Evolutionary conservation across 2,113 vertebrate species (phyloP), one percentile per base, ranked within the genome.

Genomic region (Oenanthe oenanthe): DNA sequence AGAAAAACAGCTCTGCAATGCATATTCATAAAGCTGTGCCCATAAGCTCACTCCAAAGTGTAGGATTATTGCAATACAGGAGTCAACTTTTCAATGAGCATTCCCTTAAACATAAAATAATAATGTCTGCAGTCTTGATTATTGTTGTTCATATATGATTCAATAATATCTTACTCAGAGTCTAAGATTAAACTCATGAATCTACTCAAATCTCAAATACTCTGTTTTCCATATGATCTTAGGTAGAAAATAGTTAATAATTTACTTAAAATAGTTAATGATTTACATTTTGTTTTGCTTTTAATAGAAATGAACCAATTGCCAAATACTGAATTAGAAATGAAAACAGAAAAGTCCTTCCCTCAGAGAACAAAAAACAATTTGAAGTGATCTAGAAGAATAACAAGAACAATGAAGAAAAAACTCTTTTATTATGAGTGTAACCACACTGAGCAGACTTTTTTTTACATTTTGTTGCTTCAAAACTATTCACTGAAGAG

Each of bases 31-130:
- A 89, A 92, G 53, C 61, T 26, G 6, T 78, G 77, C 34, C 38
- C 54, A 71, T 82, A 81, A 82, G 16, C 81, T 94, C 16, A 38
- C 20, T 94, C 45, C 63, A 53, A 73, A 93, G 31, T 72, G 62
- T 66, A 45, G 61, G 72, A 84, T 94, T 92, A 89, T 85, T 97
- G 62, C 86, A 50, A 78, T 92, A 57, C 82, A 91, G 48, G 31
- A 87, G 86, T 85, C 80, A 94, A 19, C n/a, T 89, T 96, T 92
- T 95, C 89, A 89, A 34, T 74, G 70, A 89, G 70, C 81, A 95
- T 93, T 86, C 40, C 76, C 80, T 91, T 72, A 91, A 74, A 92
- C 65, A 75, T 91, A 28, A 89, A 95, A 85, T 85, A 91, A 81
- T 56, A 29, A 75, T 87, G 85, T 95, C 81, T 94, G 36, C 36